A percentile compares a stretch with the other conserved stretches of the same genome.
Evolutionary conservation across 35 echinoderm and acorn worm species (phyloP).

Genomic region (Heliocidaris erythrogramma): DNA sequence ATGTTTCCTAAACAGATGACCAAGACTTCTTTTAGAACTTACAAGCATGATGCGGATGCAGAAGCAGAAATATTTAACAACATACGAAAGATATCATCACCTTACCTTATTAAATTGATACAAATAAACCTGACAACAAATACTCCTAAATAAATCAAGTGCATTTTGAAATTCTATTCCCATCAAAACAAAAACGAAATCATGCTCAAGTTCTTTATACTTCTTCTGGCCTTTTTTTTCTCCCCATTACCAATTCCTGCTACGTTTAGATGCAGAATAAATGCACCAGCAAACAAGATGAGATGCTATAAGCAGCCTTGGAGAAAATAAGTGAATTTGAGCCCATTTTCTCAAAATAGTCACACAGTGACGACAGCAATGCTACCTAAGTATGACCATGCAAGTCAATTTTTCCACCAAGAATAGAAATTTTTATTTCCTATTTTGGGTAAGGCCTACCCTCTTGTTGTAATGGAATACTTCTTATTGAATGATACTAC

Average conservation of each 20-base stretch:
- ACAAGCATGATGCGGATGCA: too few species aligned
- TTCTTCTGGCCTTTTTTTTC: background rate
- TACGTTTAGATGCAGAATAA: background rate
- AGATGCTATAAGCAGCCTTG: background rate
- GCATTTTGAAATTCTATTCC: background rate
- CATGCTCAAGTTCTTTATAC: background rate
- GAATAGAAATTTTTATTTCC: background rate
- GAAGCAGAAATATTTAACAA: too few species aligned
- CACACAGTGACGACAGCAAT: background rate
- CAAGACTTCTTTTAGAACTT: too few species aligned
- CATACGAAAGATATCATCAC: background rate
- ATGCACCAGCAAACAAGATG: background rate
- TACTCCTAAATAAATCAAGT: background rate
- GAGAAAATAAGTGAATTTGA: background rate
- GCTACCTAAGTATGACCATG: background rate
- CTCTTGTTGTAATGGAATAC: background rate
- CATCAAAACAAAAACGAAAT: background rate
- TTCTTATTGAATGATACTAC: background rate
- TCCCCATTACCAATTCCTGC: background rate
- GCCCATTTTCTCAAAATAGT: constrained; percentile 12
- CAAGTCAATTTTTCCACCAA: background rate
- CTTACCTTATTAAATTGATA: too few species aligned
- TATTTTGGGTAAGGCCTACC: background rate
- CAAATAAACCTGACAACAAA: background rate
- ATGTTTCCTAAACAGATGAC: too few species aligned